Evolutionary conservation across 1,140 invertebrate species (phyloP).

Genomic region (Pseudomyrmex dendroicus): DNA sequence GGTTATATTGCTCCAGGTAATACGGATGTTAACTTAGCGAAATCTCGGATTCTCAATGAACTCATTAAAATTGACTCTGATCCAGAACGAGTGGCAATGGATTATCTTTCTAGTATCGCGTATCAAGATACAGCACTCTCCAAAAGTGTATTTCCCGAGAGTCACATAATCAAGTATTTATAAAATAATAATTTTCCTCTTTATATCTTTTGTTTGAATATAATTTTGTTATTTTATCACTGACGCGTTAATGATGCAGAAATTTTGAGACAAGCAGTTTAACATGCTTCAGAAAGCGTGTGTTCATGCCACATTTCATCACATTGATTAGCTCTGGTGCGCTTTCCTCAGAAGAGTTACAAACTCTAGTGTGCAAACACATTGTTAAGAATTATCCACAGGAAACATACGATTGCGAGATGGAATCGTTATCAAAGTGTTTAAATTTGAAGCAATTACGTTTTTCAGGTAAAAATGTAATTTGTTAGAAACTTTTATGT

Average conservation of each 20-base stretch:
- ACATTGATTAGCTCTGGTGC: conserved; percentile 70
- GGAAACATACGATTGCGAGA: conserved; percentile 18
- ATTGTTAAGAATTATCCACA: neutral
- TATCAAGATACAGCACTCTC: conserved; percentile 70
- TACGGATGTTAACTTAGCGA: conserved; percentile 63
- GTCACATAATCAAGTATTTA: conserved; percentile 64
- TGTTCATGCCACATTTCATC: conserved; percentile 63
- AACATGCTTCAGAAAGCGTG: conserved; percentile 58
- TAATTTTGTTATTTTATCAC: neutral
- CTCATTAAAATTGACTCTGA: conserved; percentile 64
- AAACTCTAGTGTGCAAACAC: conserved; percentile 55
- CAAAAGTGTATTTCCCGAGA: conserved; percentile 68
- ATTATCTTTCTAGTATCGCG: conserved; percentile 72
- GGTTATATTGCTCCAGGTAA: conserved; percentile 41
- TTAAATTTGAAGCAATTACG: conserved; percentile 40
- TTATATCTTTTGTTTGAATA: conserved; percentile 5
- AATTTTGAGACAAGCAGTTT: conserved; percentile 57
- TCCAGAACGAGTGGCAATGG: conserved; percentile 68
- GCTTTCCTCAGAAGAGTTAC: conserved; percentile 61
- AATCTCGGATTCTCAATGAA: conserved; percentile 59
- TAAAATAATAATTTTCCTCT: neutral
- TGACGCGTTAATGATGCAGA: conserved; percentile 40
- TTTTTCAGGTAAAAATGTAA: conserved; percentile 65
- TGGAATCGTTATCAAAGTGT: neutral
- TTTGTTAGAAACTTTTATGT: neutral